Conservation (phyloP, 2,888 invertebrate genomes). For the Lottia gigantea region DNA sequence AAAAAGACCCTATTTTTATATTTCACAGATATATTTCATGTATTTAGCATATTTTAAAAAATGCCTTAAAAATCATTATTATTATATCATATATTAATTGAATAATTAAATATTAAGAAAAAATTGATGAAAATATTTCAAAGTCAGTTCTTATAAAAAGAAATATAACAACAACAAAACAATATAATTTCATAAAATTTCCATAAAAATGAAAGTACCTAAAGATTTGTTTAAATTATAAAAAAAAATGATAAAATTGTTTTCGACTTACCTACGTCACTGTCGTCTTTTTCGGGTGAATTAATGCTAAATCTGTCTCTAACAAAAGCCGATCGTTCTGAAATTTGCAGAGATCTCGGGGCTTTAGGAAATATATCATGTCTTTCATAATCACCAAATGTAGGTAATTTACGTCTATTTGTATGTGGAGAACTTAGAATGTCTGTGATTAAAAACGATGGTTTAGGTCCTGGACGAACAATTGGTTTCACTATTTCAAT, state of each 20-base stretch:
- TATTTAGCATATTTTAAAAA: too few species aligned
- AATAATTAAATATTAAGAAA: too few species aligned
- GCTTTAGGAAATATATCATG: constrained; percentile 2
- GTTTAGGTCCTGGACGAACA: constrained; percentile 12
- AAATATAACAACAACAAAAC: too few species aligned
- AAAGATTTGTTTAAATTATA: background rate
- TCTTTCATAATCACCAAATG: constrained; percentile 1
- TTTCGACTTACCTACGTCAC: background rate
- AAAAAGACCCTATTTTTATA: too few species aligned
- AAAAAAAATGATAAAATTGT: background rate
- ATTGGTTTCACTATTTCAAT: constrained; percentile 10
- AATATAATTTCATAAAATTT: too few species aligned
- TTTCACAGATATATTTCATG: too few species aligned
- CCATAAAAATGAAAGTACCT: too few species aligned
- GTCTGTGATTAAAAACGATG: constrained; percentile 32
- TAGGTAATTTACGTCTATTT: constrained; percentile 1
- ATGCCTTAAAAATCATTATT: too few species aligned
- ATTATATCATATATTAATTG: too few species aligned
- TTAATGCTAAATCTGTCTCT: background rate
- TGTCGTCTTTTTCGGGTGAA: constrained; percentile 2
- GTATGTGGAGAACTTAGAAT: constrained; percentile 22
- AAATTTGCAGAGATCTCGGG: background rate
- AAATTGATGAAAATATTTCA: too few species aligned
- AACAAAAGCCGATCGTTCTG: background rate
- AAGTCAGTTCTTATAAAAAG: too few species aligned